Evolutionary conservation across 2,888 invertebrate genomes (phyloP).

Genomic region (Diaperis boleti): DNA sequence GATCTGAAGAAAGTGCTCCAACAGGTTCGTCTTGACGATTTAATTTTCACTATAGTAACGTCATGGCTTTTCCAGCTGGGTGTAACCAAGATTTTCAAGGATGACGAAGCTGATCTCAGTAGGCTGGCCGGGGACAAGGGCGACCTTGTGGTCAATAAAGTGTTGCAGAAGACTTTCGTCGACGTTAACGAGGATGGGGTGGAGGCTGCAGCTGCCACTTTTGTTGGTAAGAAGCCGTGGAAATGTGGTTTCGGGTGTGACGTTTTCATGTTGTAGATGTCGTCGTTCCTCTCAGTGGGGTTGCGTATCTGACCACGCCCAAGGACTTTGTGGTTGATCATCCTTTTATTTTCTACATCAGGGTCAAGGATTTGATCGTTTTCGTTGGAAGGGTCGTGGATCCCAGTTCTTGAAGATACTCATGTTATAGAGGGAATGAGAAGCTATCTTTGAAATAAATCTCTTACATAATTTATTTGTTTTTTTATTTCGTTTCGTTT

Average conservation of each 20-base stretch:
- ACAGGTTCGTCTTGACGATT: not conserved
- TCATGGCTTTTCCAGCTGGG: conserved; percentile 29
- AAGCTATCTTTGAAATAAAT: too few relatives aligned
- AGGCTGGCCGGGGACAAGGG: conserved; percentile 10
- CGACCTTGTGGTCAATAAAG: not conserved
- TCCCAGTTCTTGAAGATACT: too few relatives aligned
- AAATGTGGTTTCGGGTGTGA: not conserved
- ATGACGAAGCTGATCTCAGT: conserved; percentile 23
- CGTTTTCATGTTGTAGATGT: conserved; percentile 17
- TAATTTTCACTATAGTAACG: not conserved
- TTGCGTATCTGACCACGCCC: not conserved
- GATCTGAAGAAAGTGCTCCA: not conserved
- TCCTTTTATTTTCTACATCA: conserved; percentile 43
- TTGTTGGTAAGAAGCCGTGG: conserved; percentile 47
- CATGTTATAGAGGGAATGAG: too few relatives aligned
- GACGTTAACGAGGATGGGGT: conserved; percentile 5
- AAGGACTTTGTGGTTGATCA: conserved; percentile 45
- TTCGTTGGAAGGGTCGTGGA: conserved; percentile 9
- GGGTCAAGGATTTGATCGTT: conserved; percentile 8
- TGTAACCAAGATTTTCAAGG: conserved; percentile 24
- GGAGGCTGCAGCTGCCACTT: conserved; percentile 56
- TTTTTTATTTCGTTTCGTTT: too few relatives aligned
- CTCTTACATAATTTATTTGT: too few relatives aligned
- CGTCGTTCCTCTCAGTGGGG: not conserved
- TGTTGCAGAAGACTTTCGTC: conserved; percentile 9